A percentile compares a stretch with the other conserved stretches of the same genome.
These are phyloP conservation scores for Ips nitidus DNA, from an alignment of 1,140 invertebrate species.

Conservation along the genomic window DNA sequence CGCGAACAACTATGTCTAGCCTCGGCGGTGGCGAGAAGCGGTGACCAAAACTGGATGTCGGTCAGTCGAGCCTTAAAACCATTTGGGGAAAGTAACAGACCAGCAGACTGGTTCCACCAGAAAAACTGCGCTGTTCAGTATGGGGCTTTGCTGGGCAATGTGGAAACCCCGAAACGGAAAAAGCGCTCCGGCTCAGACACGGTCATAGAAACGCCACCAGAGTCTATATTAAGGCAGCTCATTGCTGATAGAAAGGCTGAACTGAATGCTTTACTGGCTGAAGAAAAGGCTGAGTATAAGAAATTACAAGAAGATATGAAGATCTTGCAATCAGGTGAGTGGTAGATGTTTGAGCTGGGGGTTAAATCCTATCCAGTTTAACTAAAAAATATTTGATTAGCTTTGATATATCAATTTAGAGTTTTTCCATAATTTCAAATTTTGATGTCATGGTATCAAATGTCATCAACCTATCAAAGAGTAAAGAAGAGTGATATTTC, in stretches of 20 bases:
- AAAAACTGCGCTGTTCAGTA: constrained; percentile 92
- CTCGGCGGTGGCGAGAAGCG: constrained; percentile 82
- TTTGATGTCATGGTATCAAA: no score
- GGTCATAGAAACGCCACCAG: constrained; percentile 71
- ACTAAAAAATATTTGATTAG: no score
- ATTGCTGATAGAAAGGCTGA: constrained; percentile 77
- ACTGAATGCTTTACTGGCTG: constrained; percentile 68
- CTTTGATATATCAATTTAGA: no score
- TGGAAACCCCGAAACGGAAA: constrained; percentile 86
- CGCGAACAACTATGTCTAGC: constrained; percentile 83
- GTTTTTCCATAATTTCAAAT: no score
- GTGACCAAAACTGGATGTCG: constrained; percentile 93
- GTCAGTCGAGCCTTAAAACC: constrained; percentile 78
- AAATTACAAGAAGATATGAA: constrained; percentile 67
- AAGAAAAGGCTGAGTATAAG: constrained; percentile 71
- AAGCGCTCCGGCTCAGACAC: constrained; percentile 65
- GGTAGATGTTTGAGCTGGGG: no score
- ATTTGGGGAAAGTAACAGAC: constrained; percentile 72
- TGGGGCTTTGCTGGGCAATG: constrained; percentile 76
- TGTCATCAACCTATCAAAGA: no score
- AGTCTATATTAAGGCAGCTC: constrained; percentile 77
- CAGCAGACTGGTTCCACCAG: constrained; percentile 87
- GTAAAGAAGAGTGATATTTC: no score
- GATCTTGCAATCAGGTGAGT: constrained; percentile 54
- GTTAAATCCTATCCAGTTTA: no score